Evolutionary conservation across 2,113 vertebrate species (phyloP).

Genomic region (Trogon melanurus): DNA sequence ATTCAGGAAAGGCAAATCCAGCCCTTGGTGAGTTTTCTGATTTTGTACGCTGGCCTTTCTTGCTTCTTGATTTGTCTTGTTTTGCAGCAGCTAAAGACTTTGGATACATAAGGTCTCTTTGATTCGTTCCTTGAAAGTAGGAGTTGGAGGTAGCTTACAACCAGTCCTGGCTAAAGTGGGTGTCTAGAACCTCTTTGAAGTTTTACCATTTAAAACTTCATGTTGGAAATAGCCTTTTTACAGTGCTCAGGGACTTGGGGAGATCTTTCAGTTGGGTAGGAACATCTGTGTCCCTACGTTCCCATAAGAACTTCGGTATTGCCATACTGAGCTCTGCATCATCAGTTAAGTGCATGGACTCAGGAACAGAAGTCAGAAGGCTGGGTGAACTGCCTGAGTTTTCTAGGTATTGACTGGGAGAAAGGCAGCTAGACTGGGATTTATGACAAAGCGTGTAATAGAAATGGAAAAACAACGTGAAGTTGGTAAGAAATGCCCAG

Average conservation of each 20-base stretch:
- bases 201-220: not conserved
- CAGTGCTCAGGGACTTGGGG: not conserved
- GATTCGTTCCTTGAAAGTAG: not conserved
- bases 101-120: not conserved
- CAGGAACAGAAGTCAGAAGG: not conserved
- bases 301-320: not conserved
- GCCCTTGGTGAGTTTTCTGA: not conserved
- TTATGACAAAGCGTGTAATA: not conserved
- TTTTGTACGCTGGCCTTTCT: not conserved
- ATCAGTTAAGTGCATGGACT: not conserved
- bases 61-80: not conserved
- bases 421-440: not conserved
- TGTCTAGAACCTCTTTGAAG: not conserved
- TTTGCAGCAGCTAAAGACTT: not conserved
- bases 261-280: not conserved
- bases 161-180: not conserved
- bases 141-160: not conserved
- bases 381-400: not conserved
- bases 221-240: not conserved
- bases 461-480: not conserved
- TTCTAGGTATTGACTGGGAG: not conserved
- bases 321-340: not conserved
- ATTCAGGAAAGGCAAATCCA: not conserved
- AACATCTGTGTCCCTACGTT: not conserved
- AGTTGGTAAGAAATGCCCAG: not conserved